Percentiles rank a stretch among this genome's conserved stretches.
These are phyloP conservation scores for Nomada hirtipes DNA, from an alignment of 2,888 invertebrate species.

Conservation along the genomic window DNA sequence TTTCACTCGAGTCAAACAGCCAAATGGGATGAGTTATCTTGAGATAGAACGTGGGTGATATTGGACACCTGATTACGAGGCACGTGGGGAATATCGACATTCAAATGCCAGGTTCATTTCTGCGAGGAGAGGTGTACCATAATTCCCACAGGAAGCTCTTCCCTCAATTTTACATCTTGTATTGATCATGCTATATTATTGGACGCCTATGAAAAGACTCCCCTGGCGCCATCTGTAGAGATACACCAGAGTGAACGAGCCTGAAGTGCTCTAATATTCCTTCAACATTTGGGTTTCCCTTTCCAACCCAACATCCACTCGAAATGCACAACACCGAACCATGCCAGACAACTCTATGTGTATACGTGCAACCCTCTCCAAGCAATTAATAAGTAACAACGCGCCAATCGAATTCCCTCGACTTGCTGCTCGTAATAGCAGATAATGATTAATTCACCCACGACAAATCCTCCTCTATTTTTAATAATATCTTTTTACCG, in stretches of 20 bases:
- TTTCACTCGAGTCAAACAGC: no score
- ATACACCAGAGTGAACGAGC: constrained; percentile 42
- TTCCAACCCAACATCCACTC: neutral
- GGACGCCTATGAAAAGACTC: constrained; percentile 45
- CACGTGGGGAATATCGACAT: no score
- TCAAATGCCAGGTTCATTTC: no score
- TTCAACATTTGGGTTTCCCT: constrained; percentile 23
- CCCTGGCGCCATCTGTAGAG: constrained; percentile 64
- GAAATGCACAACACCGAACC: neutral
- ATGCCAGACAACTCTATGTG: neutral
- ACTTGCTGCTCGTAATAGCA: no score
- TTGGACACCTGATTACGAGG: no score
- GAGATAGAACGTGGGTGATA: no score
- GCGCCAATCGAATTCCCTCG: neutral
- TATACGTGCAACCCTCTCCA: no score
- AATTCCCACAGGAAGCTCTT: neutral
- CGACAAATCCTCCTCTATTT: no score
- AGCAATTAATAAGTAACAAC: neutral
- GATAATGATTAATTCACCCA: no score
- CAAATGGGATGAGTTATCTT: no score
- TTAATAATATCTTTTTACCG: no score
- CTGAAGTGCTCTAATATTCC: constrained; percentile 38
- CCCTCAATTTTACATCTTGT: constrained; percentile 46
- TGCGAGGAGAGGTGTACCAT: no score
- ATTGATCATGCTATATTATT: constrained; percentile 60